Conservation (phyloP, 2,797 vertebrate genomes). For the Psittacula echo region DNA sequence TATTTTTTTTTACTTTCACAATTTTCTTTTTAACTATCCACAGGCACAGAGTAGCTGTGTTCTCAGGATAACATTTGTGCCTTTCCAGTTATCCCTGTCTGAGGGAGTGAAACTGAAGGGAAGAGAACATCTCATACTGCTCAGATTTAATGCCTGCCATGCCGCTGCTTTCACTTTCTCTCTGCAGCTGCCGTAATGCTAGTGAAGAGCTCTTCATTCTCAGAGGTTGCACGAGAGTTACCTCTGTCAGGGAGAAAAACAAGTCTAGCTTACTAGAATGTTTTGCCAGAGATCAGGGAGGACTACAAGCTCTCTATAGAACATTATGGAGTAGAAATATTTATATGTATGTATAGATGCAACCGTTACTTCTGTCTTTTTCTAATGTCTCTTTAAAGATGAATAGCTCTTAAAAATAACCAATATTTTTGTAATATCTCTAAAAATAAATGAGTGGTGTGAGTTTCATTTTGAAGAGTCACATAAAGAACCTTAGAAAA, state of each 20-base stretch:
- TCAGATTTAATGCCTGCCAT: constrained; percentile 26
- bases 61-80: neutral
- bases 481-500: neutral
- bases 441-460: neutral
- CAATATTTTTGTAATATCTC: neutral
- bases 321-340: neutral
- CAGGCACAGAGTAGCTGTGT: neutral
- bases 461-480: neutral
- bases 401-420: neutral
- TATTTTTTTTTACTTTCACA: neutral
- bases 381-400: neutral
- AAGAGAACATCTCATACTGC: constrained; percentile 16
- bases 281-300: neutral
- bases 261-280: neutral
- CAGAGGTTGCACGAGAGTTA: constrained; percentile 9
- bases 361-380: neutral
- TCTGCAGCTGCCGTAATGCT: constrained; percentile 34
- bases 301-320: neutral
- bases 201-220: constrained; percentile 17
- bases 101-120: constrained; percentile 49
- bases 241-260: neutral
- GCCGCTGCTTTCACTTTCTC: constrained; percentile 64
- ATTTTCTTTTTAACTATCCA: neutral
- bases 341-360: neutral
- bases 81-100: constrained; percentile 27